Base-by-base conservation (phyloP, 2,888 invertebrate species). In the Macrophya alboannulata region DNA sequence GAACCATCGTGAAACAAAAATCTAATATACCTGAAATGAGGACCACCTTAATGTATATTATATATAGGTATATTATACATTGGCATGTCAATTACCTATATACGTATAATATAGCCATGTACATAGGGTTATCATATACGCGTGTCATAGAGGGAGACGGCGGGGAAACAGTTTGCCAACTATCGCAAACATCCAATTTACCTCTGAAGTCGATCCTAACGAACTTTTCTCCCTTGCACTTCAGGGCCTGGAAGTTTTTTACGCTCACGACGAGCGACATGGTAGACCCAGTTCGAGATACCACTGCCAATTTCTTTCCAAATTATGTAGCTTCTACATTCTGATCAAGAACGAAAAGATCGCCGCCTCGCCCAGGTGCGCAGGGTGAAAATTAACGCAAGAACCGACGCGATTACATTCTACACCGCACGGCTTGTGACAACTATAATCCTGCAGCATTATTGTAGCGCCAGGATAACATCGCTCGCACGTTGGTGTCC, bases 141-240 rank as follows among this genome's bases (percentile, higher is more conserved):
- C 17, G 51, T 15, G 4, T 0, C 15, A 5, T 51, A 51, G 1
- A 51, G 17, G 17, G 17, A 51, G 51, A 51, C 5, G 17, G 4
- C 51, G 5, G 51, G 17, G 17, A 51, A 17, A 51, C 15, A 51
- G 51, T 51, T 51, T 51, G 51, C 17, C 51, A 51, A 17, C 51
- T n/a, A 51, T 17, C 51, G 1, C 6, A 17, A 37, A 37, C 17
- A 8, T n/a, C 12, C n/a, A 12, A 91, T 96, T 95, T 95, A 98
- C 98, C 97, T 95, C 98, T 94, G 92, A 98, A 98, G 88, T 96
- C 96, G 88, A 97, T 94, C 88, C 96, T 95, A 82, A 95, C 96
- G 87, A 95, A 95, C 91, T 96, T 96, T 88, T 96, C 96, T 15
- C 95, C 95, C 91, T 96, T 96, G 90, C 95, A 95, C 93, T 96